Percentiles rank a stretch among this genome's conserved stretches.
Evolutionary conservation across 2,797 vertebrate species (phyloP).

Genomic region (Pristis pectinata): DNA sequence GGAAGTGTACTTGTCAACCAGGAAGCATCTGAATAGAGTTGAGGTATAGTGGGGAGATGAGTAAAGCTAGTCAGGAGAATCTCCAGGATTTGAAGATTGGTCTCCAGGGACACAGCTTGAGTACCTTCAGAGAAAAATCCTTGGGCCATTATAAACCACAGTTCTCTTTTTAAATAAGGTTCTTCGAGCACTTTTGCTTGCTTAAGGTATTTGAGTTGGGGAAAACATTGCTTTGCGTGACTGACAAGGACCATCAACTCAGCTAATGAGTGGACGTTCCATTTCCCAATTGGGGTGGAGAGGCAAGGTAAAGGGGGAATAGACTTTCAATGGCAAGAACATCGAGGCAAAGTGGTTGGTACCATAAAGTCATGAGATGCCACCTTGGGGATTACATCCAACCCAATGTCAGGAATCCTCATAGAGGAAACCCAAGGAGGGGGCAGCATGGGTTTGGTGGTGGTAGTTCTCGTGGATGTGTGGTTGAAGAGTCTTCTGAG

Average conservation of each 20-base stretch:
- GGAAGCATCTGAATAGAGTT: neutral
- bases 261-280: neutral
- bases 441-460: neutral
- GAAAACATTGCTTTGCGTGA: neutral
- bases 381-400: neutral
- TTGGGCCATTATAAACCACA: neutral
- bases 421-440: too few relatives aligned
- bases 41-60: neutral
- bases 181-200: neutral
- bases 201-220: neutral
- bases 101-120: too few relatives aligned
- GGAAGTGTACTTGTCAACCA: neutral
- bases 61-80: too few relatives aligned
- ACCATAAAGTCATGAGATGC: neutral
- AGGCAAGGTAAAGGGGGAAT: neutral
- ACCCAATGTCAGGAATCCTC: neutral
- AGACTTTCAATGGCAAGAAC: neutral
- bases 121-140: neutral
- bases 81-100: too few relatives aligned
- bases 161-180: too few relatives aligned
- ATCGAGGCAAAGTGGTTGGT: neutral
- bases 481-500: too few relatives aligned
- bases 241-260: neutral
- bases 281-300: neutral
- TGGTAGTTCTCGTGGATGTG: neutral